These are phyloP conservation scores for Calliphora vomitoria DNA, from an alignment of 2,888 invertebrate species.

Conservation along the genomic window DNA sequence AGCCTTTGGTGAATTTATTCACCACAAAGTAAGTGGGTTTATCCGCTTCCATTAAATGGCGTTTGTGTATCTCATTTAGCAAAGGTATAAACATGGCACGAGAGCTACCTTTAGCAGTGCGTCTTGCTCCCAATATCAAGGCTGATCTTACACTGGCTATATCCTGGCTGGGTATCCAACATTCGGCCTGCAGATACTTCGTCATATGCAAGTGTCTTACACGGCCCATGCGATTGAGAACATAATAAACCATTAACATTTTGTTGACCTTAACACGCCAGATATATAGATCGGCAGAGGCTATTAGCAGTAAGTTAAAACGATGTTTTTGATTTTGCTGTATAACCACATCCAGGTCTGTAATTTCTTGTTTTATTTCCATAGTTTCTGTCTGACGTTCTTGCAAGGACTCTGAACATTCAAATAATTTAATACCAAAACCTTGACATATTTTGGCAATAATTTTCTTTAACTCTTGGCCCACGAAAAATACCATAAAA, in stretches of 20 bases:
- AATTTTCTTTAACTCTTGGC: slow-evolving; percentile 90
- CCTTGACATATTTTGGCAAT: slow-evolving; percentile 94
- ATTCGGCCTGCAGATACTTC: slow-evolving; percentile 94
- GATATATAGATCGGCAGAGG: slow-evolving; percentile 83
- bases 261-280: slow-evolving; percentile 92
- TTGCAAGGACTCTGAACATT: slow-evolving; percentile 90
- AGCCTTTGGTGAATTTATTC: slow-evolving; percentile 95
- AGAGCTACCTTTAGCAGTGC: slow-evolving; percentile 89
- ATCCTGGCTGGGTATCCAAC: slow-evolving; percentile 92
- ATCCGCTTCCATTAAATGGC: slow-evolving; percentile 20
- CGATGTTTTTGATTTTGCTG: slow-evolving; percentile 91
- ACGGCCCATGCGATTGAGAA: slow-evolving; percentile 94
- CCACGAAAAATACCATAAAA: slow-evolving; percentile 91
- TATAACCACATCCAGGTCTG: slow-evolving; percentile 90
- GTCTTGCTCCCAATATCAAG: slow-evolving; percentile 91
- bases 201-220: slow-evolving; percentile 88
- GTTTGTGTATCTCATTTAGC: slow-evolving; percentile 87
- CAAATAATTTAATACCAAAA: slow-evolving; percentile 92
- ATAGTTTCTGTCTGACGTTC: slow-evolving; percentile 90
- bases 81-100: slow-evolving; percentile 89
- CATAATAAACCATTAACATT: slow-evolving; percentile 95
- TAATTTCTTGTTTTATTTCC: slow-evolving; percentile 90
- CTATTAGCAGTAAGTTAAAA: slow-evolving; percentile 87
- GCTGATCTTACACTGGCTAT: slow-evolving; percentile 90
- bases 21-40: slow-evolving; percentile 96